Conservation (phyloP, 2,113 vertebrate genomes). For the Gobius niger region DNA sequence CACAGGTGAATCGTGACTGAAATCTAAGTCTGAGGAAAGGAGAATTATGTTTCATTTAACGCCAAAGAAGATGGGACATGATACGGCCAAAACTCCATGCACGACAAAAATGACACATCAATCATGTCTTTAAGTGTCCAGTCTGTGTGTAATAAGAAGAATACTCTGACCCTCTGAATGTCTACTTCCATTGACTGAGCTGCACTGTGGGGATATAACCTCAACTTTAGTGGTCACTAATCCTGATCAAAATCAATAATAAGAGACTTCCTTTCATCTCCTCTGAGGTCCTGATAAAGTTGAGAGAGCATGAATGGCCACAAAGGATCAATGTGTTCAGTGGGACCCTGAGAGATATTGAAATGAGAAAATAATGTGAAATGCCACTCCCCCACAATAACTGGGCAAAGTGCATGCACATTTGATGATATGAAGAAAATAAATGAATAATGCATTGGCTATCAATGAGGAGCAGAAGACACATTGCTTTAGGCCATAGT, state of each 20-base stretch:
- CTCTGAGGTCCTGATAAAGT: conserved; percentile 58
- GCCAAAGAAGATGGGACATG: background rate
- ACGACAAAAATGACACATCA: background rate
- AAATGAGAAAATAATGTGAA: conserved; percentile 35
- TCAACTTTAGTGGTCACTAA: conserved; percentile 60
- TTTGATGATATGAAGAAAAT: conserved; percentile 78
- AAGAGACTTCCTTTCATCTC: conserved; percentile 65
- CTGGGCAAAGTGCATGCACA: conserved; percentile 67
- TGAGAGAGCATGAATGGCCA: conserved; percentile 62
- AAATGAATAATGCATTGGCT: conserved; percentile 80
- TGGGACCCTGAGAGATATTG: conserved; percentile 40
- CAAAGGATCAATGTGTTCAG: conserved; percentile 39
- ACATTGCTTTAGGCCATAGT: conserved; percentile 74
- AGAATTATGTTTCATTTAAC: background rate
- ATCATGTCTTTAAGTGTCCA: background rate
- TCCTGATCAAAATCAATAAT: conserved; percentile 75
- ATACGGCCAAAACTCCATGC: background rate
- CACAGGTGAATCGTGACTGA: too few relatives aligned
- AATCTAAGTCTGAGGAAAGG: too few relatives aligned
- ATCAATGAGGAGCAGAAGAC: conserved; percentile 78
- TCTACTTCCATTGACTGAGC: conserved; percentile 49
- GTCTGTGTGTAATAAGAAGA: conserved; percentile 41
- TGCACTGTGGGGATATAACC: conserved; percentile 54
- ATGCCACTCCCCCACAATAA: conserved; percentile 58
- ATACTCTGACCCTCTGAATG: conserved; percentile 43